Percentiles rank a stretch among this genome's conserved stretches.
Conservation (phyloP, 2,797 vertebrate species). For the Poecile montanus region DNA sequence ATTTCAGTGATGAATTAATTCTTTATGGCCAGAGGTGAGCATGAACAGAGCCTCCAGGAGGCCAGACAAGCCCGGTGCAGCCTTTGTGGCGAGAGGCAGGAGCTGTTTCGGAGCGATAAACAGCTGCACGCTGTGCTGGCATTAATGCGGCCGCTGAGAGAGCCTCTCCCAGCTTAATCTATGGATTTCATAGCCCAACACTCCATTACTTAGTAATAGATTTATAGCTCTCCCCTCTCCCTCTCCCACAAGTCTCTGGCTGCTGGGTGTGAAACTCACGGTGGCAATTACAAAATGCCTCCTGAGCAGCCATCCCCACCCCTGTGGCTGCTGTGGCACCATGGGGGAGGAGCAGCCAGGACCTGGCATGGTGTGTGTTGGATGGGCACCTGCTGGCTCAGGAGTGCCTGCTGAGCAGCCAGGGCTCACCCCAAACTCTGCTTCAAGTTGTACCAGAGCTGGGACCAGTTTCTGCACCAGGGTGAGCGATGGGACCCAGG, state of each 20-base stretch:
- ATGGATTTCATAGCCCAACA: constrained; percentile 26
- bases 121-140: background rate
- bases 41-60: background rate
- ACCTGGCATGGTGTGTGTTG: background rate
- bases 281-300: background rate
- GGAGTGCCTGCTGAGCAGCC: background rate
- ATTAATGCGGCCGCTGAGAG: background rate
- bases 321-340: rapidly evolving
- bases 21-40: background rate
- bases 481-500: rapidly evolving
- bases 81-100: background rate
- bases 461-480: background rate
- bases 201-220: constrained; percentile 32
- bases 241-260: background rate
- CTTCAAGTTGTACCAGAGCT: background rate
- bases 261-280: background rate
- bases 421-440: background rate
- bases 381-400: background rate
- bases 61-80: background rate
- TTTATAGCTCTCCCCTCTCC: background rate
- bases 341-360: rapidly evolving
- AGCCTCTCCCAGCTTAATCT: constrained; percentile 6
- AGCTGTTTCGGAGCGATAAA: background rate
- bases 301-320: background rate
- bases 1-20: background rate